Percentiles rank a stretch among this genome's conserved stretches.
Evolutionary conservation across 2,888 invertebrate genomes (phyloP).

Genomic region (Rutpela maculata): DNA sequence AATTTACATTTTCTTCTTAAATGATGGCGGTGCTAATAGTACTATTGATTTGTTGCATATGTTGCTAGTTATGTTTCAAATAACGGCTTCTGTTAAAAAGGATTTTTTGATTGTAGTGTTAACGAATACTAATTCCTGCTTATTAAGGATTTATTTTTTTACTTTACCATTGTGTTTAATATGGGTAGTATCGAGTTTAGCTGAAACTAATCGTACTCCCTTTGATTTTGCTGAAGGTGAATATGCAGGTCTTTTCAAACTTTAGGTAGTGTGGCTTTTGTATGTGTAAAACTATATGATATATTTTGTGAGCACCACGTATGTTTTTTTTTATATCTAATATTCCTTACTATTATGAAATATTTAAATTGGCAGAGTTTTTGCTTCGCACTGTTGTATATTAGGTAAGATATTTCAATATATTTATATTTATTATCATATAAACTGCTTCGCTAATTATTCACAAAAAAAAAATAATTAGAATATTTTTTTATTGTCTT

Average conservation of each 20-base stretch:
- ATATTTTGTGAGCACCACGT: conserved; percentile 68
- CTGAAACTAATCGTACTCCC: too few relatives aligned
- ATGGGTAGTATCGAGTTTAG: too few relatives aligned
- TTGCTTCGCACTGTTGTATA: conserved; percentile 70
- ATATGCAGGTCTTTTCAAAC: conserved; percentile 55
- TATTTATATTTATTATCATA: conserved; percentile 66
- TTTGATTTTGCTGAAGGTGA: too few relatives aligned
- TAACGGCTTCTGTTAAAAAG: conserved; percentile 38
- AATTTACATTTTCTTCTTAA: conserved; percentile 30
- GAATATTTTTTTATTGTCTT: conserved; percentile 66
- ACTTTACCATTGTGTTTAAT: too few relatives aligned
- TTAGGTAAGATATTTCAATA: conserved; percentile 69
- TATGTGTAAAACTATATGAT: conserved; percentile 67
- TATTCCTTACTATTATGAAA: conserved; percentile 48
- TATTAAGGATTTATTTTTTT: too few relatives aligned
- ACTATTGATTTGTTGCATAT: conserved; percentile 66
- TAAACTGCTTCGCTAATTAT: conserved; percentile 67
- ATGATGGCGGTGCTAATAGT: conserved; percentile 66
- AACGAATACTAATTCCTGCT: conserved; percentile 42
- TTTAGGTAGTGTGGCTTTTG: conserved; percentile 65
- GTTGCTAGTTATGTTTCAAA: conserved; percentile 66
- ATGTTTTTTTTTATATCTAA: conserved; percentile 49
- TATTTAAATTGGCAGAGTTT: conserved; percentile 51
- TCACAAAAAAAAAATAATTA: conserved; percentile 60
- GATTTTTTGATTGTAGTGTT: conserved; percentile 35